Evolutionary conservation across 2,113 vertebrate genomes (phyloP), one percentile per base, ranked within the genome.

Genomic region (Etheostoma cragini): DNA sequence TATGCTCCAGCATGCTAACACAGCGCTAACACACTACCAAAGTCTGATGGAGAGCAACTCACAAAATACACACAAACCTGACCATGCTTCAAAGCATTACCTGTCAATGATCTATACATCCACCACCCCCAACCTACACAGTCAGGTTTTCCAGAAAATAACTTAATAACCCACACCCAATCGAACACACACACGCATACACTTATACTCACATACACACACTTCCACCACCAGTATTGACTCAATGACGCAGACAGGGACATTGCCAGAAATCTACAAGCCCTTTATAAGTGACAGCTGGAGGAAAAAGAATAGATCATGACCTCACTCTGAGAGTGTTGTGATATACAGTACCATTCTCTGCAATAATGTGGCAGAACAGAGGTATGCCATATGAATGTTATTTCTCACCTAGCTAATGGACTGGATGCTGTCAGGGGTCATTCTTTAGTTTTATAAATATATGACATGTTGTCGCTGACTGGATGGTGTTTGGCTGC

Each of bases 381-480:
- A 16, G 42, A 61, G 19, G 22, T 24, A 50, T 63, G 65, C 46
- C 46, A 81, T 26, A 52, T 21, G 68, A 58, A 73, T 78, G 80
- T 78, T 72, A 67, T 81, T 87, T 66, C 74, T 74, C 8, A 24
- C 30, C 66, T 62, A 42, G 30, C 16, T 89, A 83, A 82, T 85
- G 68, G 65, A n/a, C 54, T 77, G 30, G 53, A 71, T 69, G 62
- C 69, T 68, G 61, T 78, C 78, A 66, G 54, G 19, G 87, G 72
- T 77, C 77, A 74, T 60, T 69, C 62, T 88, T 73, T 56, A 80
- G 53, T 67, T 76, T 56, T 62, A 61, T 78, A 45, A 77, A 66
- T 82, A 63, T 80, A 66, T 82, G 77, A 80, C 64, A 66, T 75
- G 83, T 77, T 80, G 83, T 72, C 68, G 56, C 53, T 76, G 70